phyloP scores from a whole-genome alignment of 2,888 invertebrate genomes.

The Druceiella hillmani region DNA sequence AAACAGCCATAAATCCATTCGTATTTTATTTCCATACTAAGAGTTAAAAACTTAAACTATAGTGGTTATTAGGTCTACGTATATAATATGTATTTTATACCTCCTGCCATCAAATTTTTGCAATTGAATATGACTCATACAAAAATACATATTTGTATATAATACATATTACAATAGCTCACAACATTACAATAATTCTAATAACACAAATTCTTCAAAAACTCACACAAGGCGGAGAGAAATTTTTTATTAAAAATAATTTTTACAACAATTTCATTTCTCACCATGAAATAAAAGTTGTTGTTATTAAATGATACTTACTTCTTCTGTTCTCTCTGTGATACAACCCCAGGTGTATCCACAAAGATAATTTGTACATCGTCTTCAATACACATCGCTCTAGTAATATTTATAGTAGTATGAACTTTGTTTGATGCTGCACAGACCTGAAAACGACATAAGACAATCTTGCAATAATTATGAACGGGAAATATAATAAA shows the following conservation, averaged over 20 bases:
- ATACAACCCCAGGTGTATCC: constrained; percentile 90
- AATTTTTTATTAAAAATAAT: no score
- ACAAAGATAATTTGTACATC: constrained; percentile 84
- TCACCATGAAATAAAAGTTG: constrained; percentile 4
- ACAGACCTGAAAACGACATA: constrained; percentile 62
- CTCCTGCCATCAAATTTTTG: no score
- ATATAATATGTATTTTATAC: no score
- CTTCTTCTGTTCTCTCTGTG: constrained; percentile 62
- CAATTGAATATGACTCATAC: no score
- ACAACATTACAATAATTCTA: constrained; percentile 12
- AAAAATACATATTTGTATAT: constrained; percentile 9
- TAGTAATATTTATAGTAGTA: constrained; percentile 71
- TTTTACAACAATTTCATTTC: neutral
- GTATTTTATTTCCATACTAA: no score
- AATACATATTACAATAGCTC: neutral
- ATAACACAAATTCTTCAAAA: constrained; percentile 9
- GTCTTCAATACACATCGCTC: constrained; percentile 68
- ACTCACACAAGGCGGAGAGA: no score
- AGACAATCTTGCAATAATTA: no score
- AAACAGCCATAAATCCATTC: no score
- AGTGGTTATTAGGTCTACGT: no score
- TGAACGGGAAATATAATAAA: no score
- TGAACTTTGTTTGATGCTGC: constrained; percentile 89
- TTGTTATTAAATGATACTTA: constrained; percentile 41
- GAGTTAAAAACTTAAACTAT: no score